Conservation (phyloP, 2,888 invertebrate genomes). For the Exephanes ischioxanthus region DNA sequence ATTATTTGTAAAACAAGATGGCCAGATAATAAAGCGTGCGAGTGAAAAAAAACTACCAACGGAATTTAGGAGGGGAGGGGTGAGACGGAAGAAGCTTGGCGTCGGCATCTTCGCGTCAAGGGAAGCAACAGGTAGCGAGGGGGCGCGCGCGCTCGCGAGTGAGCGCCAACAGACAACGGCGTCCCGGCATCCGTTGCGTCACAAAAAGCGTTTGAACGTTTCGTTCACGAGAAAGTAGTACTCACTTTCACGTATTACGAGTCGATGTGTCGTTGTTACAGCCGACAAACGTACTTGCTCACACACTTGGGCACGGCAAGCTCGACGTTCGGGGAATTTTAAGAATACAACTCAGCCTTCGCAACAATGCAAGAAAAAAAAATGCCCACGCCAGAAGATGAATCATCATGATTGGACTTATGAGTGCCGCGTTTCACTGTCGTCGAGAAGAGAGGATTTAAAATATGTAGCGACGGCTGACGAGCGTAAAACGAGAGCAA, state of each 20-base stretch:
- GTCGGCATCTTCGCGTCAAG: slow-evolving; percentile 61
- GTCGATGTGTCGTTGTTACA: slow-evolving; percentile 7
- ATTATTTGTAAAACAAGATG: slow-evolving; percentile 14
- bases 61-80: slow-evolving; percentile 38
- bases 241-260: slow-evolving; percentile 22
- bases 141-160: slow-evolving; percentile 42
- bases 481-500: slow-evolving; percentile 56
- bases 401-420: slow-evolving; percentile 14
- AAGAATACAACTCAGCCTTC: slow-evolving; percentile 9
- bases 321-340: background rate
- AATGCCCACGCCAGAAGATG: slow-evolving; percentile 13
- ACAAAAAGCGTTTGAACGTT: slow-evolving; percentile 61
- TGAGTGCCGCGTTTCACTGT: slow-evolving; percentile 2
- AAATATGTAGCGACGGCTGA: background rate
- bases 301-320: slow-evolving; percentile 17
- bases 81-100: slow-evolving; percentile 68
- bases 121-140: slow-evolving; percentile 70
- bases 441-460: slow-evolving; percentile 1
- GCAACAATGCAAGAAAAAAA: background rate
- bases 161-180: slow-evolving; percentile 56
- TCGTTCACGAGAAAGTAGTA: slow-evolving; percentile 44
- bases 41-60: slow-evolving; percentile 4
- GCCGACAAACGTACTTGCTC: slow-evolving; percentile 5
- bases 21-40: background rate
- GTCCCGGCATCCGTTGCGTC: slow-evolving; percentile 69